A percentile compares a stretch with the other conserved stretches of the same genome.
Conservation (phyloP, 2,113 vertebrate genomes). For the Trichechus manatus region DNA sequence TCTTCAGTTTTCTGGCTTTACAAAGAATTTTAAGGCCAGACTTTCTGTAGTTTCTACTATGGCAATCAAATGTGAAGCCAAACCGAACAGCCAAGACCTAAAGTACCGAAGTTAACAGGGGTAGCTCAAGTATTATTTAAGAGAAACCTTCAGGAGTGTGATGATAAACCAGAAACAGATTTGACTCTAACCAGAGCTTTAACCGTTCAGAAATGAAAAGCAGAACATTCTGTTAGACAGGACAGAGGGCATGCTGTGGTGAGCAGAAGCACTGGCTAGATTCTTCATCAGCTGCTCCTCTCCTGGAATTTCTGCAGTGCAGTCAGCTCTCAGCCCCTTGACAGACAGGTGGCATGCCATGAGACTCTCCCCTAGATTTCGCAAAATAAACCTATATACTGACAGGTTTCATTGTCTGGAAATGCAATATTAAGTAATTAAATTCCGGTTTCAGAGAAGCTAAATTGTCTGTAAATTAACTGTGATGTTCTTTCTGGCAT, state of each 20-base stretch:
- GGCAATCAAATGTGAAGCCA: background rate
- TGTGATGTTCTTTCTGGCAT: background rate
- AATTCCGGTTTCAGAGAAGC: conserved; percentile 27
- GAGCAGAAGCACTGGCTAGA: too few species aligned
- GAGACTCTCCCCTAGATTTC: background rate
- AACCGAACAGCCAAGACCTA: background rate
- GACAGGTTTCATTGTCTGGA: background rate
- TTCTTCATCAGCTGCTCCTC: background rate
- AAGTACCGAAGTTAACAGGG: background rate
- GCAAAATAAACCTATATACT: background rate
- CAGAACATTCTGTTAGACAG: background rate
- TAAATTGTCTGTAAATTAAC: background rate
- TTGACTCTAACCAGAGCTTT: background rate
- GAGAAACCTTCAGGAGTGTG: background rate
- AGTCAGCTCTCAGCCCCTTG: rapidly evolving
- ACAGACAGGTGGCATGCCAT: rapidly evolving
- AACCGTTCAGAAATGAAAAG: background rate
- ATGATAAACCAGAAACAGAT: background rate
- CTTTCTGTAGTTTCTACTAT: background rate
- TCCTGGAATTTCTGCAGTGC: rapidly evolving
- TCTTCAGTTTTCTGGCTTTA: background rate
- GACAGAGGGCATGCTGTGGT: background rate
- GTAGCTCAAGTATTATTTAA: background rate
- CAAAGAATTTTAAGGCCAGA: background rate
- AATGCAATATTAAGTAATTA: background rate